These are phyloP conservation scores for Platycnemis pennipes DNA, from an alignment of 2,888 invertebrate species.

Conservation along the genomic window DNA sequence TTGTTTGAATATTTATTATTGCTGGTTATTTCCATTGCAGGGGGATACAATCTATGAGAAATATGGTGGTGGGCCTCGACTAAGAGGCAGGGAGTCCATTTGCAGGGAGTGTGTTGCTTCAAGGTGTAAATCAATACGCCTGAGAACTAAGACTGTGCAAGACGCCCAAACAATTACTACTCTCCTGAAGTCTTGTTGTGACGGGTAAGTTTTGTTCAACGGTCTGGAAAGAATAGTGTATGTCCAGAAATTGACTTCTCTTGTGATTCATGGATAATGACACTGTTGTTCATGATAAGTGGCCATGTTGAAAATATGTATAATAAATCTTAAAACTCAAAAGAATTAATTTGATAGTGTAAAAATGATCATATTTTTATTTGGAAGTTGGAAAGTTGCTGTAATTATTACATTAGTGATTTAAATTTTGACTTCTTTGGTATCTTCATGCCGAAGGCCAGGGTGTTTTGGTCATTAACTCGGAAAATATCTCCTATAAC, in stretches of 20 bases:
- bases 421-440: too few species aligned
- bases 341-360: too few species aligned
- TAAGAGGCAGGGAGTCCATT: constrained; percentile 75
- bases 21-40: constrained; percentile 71
- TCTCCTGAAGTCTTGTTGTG: constrained; percentile 78
- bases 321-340: too few species aligned
- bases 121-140: constrained; percentile 79
- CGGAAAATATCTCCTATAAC: too few species aligned
- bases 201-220: constrained; percentile 75
- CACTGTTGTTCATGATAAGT: too few species aligned
- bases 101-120: constrained; percentile 79
- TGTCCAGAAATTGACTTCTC: neutral
- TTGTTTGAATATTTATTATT: neutral
- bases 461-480: too few species aligned
- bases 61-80: constrained; percentile 79
- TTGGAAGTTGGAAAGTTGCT: too few species aligned
- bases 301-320: too few species aligned
- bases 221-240: neutral
- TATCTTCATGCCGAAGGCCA: too few species aligned
- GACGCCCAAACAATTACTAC: constrained; percentile 80
- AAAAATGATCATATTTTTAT: too few species aligned
- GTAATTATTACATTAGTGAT: too few species aligned
- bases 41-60: constrained; percentile 79
- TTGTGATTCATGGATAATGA: too few species aligned
- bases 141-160: constrained; percentile 79